Conservation (phyloP, 2,797 vertebrate genomes). For the Takifugu rubripes region DNA sequence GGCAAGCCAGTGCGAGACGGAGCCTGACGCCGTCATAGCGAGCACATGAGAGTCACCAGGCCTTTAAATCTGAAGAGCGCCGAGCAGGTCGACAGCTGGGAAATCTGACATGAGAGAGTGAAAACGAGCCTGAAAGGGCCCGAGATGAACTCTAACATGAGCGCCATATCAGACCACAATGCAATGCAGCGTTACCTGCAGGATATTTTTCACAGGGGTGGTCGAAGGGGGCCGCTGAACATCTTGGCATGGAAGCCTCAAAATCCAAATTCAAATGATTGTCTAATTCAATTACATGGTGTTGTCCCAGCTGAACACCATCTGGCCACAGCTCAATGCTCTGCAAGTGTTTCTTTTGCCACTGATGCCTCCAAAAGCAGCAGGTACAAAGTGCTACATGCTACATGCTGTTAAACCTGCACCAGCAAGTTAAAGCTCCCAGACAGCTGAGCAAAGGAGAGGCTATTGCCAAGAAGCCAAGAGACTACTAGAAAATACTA, state of each 20-base stretch:
- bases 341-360: slow-evolving; percentile 20
- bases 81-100: background rate
- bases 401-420: slow-evolving; percentile 29
- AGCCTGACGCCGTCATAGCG: slow-evolving; percentile 7
- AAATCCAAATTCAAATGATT: too few relatives aligned
- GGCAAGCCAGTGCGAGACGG: background rate
- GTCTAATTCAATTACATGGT: too few relatives aligned
- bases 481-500: slow-evolving; percentile 28
- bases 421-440: slow-evolving; percentile 32
- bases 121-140: background rate
- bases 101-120: background rate
- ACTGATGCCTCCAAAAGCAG: slow-evolving; percentile 24
- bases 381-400: slow-evolving; percentile 42
- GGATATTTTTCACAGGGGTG: too few relatives aligned
- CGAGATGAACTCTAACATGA: too few relatives aligned
- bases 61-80: background rate
- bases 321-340: background rate
- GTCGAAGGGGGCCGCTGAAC: too few relatives aligned
- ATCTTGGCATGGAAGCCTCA: too few relatives aligned
- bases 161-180: too few relatives aligned
- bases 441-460: slow-evolving; percentile 26
- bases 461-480: slow-evolving; percentile 20
- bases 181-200: too few relatives aligned
- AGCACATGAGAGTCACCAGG: slow-evolving; percentile 1
- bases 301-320: background rate